phyloP scores from a whole-genome alignment of 2,797 vertebrate genomes.

The Spheniscus humboldti region DNA sequence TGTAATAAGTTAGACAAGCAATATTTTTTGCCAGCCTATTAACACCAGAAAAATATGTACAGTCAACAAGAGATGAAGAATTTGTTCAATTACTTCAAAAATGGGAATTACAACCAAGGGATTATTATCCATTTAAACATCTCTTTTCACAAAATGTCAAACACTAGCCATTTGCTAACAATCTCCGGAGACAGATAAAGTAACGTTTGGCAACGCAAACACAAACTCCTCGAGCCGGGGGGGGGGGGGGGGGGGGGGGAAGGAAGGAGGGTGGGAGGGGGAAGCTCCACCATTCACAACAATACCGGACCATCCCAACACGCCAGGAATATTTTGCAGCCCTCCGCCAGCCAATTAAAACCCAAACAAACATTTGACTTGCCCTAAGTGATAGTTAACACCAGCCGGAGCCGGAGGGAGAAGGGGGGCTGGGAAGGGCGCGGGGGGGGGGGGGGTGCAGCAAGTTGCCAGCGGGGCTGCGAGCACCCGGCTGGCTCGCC shows the following conservation, averaged over 20 bases:
- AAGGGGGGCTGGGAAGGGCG: not conserved
- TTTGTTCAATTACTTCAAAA: constrained; percentile 54
- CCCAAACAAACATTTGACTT: constrained; percentile 4
- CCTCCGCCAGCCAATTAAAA: not conserved
- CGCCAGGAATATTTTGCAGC: not conserved
- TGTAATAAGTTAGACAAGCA: constrained; percentile 50
- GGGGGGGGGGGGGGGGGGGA: too few relatives aligned
- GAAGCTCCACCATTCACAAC: not conserved
- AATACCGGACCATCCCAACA: not conserved
- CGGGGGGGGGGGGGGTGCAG: not conserved
- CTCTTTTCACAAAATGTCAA: constrained; percentile 49
- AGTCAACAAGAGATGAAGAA: constrained; percentile 57
- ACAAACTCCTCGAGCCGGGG: not conserved
- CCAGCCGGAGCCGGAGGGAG: not conserved
- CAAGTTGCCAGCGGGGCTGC: not conserved
- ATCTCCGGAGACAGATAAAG: constrained; percentile 39
- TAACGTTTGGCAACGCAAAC: constrained; percentile 51
- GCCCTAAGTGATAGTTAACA: not conserved
- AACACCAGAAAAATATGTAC: constrained; percentile 42
- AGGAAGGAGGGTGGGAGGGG: not conserved
- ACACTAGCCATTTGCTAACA: constrained; percentile 40
- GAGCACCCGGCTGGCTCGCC: not conserved
- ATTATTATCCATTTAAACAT: constrained; percentile 60
- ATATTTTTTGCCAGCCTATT: constrained; percentile 51
- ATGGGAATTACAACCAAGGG: constrained; percentile 58